Evolutionary conservation across 2,113 vertebrate species (phyloP), one percentile per base, ranked within the genome.

Genomic region (Corydoras sp.): DNA sequence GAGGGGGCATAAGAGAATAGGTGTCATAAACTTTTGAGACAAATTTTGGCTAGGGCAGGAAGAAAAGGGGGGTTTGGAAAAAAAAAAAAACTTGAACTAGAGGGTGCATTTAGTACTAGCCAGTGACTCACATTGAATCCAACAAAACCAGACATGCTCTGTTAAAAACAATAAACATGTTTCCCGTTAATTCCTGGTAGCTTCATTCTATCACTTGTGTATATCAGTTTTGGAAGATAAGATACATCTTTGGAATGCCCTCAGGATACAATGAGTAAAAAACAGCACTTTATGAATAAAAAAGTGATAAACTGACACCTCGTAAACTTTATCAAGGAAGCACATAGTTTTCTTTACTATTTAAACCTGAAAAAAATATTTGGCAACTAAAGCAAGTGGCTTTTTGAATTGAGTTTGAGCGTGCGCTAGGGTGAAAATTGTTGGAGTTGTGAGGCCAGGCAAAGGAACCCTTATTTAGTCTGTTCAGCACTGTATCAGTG

Each of bases 381-480:
- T 29, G 51, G 49, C 50, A 29, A 18, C 49, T n/a, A n/a, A 56
- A 32, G 18, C 9, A 51, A 18, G 30, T 32, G 12, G 49, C 48
- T 68, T 51, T 29, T 4, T n/a, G 3, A 3, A 1, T 18, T 58
- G 31, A 49, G 14, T 73, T 12, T 62, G 71, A 69, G 43, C 61
- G 76, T 59, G 29, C 69, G n/a, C 62, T 74, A 69, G 43, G 65
- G 76, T 59, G 29, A 65, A 69, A 55, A 69, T 62, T 69, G 65
- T 24, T 15, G 67, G 68, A 63, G 70, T 75, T 75, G 73, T 13
- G 15, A 76, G 50, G 43, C 78, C 73, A 81, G 79, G 83, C 76
- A 78, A 62, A 18, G 59, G 66, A 82, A 58, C 70, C 68, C 66
- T 63, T 76, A 87, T 89, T 89, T 86, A 84, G 82, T 87, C 88